These are phyloP conservation scores for Dinothrombium tinctorium DNA, from an alignment of 1,140 invertebrate genomes.

Conservation along the genomic window DNA sequence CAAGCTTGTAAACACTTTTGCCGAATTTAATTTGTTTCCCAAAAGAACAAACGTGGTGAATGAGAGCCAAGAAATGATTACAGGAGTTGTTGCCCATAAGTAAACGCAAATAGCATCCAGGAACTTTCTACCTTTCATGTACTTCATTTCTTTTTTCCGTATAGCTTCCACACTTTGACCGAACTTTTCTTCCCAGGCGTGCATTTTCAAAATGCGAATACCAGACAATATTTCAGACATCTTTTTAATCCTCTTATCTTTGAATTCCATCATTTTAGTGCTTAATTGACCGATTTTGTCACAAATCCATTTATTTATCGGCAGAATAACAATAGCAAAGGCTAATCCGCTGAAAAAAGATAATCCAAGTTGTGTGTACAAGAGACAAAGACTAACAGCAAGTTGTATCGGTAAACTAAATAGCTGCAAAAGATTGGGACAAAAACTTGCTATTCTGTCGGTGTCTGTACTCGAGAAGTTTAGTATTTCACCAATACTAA, in stretches of 20 bases:
- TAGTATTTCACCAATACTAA: constrained; percentile 59
- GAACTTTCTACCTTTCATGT: constrained; percentile 63
- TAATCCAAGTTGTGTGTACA: constrained; percentile 64
- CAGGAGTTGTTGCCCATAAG: constrained; percentile 96
- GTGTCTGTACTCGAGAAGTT: constrained; percentile 94
- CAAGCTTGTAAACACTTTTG: constrained; percentile 76
- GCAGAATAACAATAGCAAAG: constrained; percentile 69
- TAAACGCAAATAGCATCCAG: constrained; percentile 95
- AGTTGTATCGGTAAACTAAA: constrained; percentile 88
- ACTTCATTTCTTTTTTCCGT: constrained; percentile 39
- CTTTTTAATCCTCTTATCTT: constrained; percentile 67
- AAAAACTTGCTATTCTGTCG: constrained; percentile 80
- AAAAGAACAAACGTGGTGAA: constrained; percentile 60
- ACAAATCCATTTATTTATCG: constrained; percentile 75
- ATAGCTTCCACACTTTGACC: constrained; percentile 28
- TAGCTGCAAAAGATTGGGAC: constrained; percentile 78
- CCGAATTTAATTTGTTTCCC: constrained; percentile 52
- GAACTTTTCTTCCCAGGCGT: constrained; percentile 82
- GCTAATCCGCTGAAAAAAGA: constrained; percentile 68
- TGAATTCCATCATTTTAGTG: constrained; percentile 63
- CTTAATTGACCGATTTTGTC: constrained; percentile 69
- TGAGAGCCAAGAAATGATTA: constrained; percentile 73
- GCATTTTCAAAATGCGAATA: constrained; percentile 68
- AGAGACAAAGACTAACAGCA: constrained; percentile 47
- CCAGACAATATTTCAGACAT: constrained; percentile 68